phyloP scores from a whole-genome alignment of 2,113 vertebrate species.

The Pampusana beccarii region DNA sequence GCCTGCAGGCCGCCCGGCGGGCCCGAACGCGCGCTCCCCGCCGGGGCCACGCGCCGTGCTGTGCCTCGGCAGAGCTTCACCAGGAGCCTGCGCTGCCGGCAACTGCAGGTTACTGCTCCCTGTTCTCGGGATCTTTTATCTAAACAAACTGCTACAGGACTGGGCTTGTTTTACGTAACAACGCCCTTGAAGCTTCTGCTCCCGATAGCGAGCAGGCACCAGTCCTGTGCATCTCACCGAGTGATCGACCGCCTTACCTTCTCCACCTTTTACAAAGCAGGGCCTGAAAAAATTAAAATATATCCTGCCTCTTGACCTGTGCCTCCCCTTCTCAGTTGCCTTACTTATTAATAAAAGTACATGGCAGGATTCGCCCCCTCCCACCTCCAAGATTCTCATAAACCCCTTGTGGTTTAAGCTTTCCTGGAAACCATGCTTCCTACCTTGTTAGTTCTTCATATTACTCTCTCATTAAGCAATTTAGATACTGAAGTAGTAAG shows the following conservation, averaged over 20 bases:
- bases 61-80: too few relatives aligned
- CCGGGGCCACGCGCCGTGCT: too few relatives aligned
- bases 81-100: neutral
- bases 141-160: slow-evolving; percentile 23
- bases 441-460: neutral
- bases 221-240: neutral
- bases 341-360: neutral
- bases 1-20: too few relatives aligned
- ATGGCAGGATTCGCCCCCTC: accelerated
- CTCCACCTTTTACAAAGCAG: neutral
- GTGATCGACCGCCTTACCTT: neutral
- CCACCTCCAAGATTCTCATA: neutral
- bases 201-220: neutral
- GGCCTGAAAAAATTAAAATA: neutral
- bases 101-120: neutral
- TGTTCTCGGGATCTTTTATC: neutral
- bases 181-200: neutral
- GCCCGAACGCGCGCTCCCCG: too few relatives aligned
- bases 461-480: neutral
- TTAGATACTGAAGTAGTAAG: neutral
- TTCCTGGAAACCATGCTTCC: slow-evolving; percentile 19
- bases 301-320: neutral
- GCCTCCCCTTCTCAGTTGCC: neutral
- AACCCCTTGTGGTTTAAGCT: neutral
- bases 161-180: slow-evolving; percentile 2